Evolutionary conservation across 2,888 invertebrate genomes (phyloP).

Genomic region (Cerastis leucographa): DNA sequence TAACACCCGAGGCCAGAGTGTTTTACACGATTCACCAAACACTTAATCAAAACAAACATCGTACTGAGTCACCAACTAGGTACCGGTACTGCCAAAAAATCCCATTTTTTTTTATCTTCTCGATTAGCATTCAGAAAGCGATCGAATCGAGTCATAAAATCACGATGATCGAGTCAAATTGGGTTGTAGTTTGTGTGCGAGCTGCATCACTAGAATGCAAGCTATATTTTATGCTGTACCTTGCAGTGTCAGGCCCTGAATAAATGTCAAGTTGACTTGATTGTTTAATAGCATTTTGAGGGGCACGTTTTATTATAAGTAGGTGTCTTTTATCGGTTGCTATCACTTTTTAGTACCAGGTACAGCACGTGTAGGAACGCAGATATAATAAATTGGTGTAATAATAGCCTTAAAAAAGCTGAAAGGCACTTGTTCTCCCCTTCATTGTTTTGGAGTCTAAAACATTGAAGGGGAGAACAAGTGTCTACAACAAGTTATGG

Average conservation of each 20-base stretch:
- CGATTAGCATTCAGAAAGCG: slow-evolving; percentile 52
- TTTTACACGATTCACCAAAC: slow-evolving; percentile 12
- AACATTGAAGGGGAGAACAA: no score
- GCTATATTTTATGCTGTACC: slow-evolving; percentile 38
- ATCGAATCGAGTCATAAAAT: slow-evolving; percentile 57
- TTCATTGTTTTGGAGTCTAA: no score
- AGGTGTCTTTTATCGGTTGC: slow-evolving; percentile 17
- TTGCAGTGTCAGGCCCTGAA: slow-evolving; percentile 36
- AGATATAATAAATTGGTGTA: background rate
- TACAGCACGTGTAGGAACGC: slow-evolving; percentile 1
- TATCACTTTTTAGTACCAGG: background rate
- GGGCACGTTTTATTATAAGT: slow-evolving; percentile 29
- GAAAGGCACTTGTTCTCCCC: no score
- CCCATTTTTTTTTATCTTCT: slow-evolving; percentile 17
- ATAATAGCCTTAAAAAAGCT: no score
- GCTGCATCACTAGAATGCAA: slow-evolving; percentile 41
- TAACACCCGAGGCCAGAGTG: background rate
- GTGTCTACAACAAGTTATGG: no score
- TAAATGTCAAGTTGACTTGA: slow-evolving; percentile 52
- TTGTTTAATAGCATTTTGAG: slow-evolving; percentile 28
- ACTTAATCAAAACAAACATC: slow-evolving; percentile 28
- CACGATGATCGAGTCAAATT: slow-evolving; percentile 51
- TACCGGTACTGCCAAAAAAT: slow-evolving; percentile 26
- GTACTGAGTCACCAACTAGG: slow-evolving; percentile 42
- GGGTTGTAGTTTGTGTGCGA: slow-evolving; percentile 41